Evolutionary conservation across 1,140 invertebrate genomes (phyloP).

Genomic region (Panulirus ornatus): DNA sequence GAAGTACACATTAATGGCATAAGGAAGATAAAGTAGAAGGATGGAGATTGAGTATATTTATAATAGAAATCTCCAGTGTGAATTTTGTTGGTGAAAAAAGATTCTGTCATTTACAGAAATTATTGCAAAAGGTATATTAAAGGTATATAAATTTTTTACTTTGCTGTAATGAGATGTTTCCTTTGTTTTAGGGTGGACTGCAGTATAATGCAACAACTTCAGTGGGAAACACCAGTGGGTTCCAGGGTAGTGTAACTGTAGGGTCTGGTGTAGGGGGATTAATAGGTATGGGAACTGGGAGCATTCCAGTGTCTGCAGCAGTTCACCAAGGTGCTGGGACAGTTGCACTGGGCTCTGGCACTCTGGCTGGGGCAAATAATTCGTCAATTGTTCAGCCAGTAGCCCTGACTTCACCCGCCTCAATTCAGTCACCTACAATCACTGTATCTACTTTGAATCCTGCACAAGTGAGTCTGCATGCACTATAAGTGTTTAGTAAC

Average conservation of each 20-base stretch:
- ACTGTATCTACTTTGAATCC: conserved; percentile 44
- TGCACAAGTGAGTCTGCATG: conserved; percentile 30
- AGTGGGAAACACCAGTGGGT: conserved; percentile 15
- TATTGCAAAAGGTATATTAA: too few species aligned
- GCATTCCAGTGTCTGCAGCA: conserved; percentile 18
- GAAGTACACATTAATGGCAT: too few species aligned
- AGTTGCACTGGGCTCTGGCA: conserved; percentile 31
- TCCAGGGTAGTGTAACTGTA: conserved; percentile 1
- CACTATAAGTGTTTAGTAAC: too few species aligned
- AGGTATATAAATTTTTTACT: too few species aligned
- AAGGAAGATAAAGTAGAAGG: too few species aligned
- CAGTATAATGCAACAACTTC: conserved; percentile 38
- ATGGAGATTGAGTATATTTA: too few species aligned
- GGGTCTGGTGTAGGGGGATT: conserved; percentile 28
- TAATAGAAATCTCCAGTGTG: too few species aligned
- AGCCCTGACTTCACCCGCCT: conserved; percentile 46
- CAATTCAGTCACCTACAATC: conserved; percentile 56
- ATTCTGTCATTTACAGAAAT: too few species aligned
- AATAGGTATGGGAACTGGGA: conserved; percentile 12
- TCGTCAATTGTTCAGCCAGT: conserved; percentile 56
- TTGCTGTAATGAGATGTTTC: neutral
- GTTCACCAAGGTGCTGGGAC: conserved; percentile 36
- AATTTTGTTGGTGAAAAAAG: too few species aligned
- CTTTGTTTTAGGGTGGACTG: conserved; percentile 21
- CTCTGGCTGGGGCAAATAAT: conserved; percentile 39